Conservation (phyloP, 1,140 invertebrate species). For the Drosophila parabipectinata region DNA sequence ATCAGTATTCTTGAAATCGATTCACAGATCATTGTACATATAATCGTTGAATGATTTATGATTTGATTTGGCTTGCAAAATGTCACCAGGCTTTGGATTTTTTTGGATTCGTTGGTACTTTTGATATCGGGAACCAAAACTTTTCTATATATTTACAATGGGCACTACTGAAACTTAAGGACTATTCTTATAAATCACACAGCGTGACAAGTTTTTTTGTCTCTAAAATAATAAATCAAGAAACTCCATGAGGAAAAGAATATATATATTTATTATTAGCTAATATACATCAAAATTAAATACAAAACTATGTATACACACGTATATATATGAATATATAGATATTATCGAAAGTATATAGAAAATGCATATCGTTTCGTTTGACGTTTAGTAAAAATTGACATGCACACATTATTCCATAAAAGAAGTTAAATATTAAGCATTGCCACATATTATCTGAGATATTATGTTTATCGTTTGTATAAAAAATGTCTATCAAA, state of each 20-base stretch:
- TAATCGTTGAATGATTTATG: conserved; percentile 17
- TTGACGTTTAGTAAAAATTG: conserved; percentile 71
- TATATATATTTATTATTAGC: conserved; percentile 28
- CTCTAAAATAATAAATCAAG: conserved; percentile 23
- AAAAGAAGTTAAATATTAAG: conserved; percentile 18
- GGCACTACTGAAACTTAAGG: conserved; percentile 41
- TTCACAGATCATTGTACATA: conserved; percentile 26
- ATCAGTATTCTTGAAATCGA: conserved; percentile 1
- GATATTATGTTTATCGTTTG: conserved; percentile 58
- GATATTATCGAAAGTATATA: conserved; percentile 21
- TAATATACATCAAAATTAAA: conserved; percentile 9
- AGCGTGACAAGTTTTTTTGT: conserved; percentile 17
- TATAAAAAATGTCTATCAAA: conserved; percentile 26
- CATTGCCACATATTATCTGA: conserved; percentile 53
- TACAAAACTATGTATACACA: conserved; percentile 1
- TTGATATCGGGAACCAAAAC: conserved; percentile 6
- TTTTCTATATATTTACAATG: conserved; percentile 55
- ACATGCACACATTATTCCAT: conserved; percentile 40
- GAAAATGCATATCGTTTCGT: conserved; percentile 72
- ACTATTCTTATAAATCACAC: conserved; percentile 11
- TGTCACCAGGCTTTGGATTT: conserved; percentile 33
- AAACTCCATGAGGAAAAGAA: conserved; percentile 17
- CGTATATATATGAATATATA: conserved; percentile 12
- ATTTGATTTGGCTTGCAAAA: conserved; percentile 45
- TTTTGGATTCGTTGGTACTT: conserved; percentile 5